Percentiles rank a stretch among this genome's conserved stretches.
phyloP scores from a whole-genome alignment of 2,113 vertebrate genomes.

The Maylandia zebra region DNA sequence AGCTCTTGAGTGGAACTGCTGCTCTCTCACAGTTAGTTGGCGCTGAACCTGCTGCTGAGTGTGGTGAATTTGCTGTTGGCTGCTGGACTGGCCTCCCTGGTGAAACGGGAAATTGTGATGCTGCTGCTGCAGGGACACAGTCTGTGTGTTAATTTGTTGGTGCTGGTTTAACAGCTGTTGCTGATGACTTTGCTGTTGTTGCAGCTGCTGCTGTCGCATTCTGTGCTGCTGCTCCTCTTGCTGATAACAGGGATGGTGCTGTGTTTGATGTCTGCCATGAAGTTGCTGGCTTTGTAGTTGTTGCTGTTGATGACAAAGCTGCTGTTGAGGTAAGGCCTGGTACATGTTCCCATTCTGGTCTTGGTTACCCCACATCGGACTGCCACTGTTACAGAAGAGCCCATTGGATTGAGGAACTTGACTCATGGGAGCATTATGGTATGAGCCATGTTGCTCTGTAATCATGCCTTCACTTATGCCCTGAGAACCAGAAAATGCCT shows the following conservation, averaged over 20 bases:
- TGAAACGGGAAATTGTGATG: conserved; percentile 88
- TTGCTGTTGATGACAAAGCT: conserved; percentile 59
- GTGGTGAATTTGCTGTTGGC: conserved; percentile 70
- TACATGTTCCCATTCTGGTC: conserved; percentile 69
- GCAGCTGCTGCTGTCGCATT: conserved; percentile 52
- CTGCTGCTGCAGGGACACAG: conserved; percentile 80
- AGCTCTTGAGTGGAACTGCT: conserved; percentile 64
- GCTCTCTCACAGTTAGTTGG: conserved; percentile 50
- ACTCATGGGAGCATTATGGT: conserved; percentile 79
- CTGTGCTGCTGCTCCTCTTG: conserved; percentile 56
- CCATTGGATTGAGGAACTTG: conserved; percentile 84
- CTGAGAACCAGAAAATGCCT: conserved; percentile 75
- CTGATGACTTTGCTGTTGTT: conserved; percentile 58
- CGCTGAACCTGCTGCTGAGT: conserved; percentile 38
- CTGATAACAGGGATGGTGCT: conserved; percentile 52
- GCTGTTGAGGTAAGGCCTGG: conserved; percentile 57
- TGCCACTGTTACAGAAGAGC: conserved; percentile 86
- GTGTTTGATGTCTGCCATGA: conserved; percentile 51
- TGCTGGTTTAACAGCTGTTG: conserved; percentile 67
- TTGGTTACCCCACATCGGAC: conserved; percentile 94
- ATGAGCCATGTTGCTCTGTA: conserved; percentile 80
- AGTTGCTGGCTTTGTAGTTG: conserved; percentile 65
- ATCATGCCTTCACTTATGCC: conserved; percentile 63
- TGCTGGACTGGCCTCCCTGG: conserved; percentile 70
- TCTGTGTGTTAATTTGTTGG: conserved; percentile 81